Conservation (phyloP, 1,140 invertebrate species). For the Drosophila ogumai region DNA sequence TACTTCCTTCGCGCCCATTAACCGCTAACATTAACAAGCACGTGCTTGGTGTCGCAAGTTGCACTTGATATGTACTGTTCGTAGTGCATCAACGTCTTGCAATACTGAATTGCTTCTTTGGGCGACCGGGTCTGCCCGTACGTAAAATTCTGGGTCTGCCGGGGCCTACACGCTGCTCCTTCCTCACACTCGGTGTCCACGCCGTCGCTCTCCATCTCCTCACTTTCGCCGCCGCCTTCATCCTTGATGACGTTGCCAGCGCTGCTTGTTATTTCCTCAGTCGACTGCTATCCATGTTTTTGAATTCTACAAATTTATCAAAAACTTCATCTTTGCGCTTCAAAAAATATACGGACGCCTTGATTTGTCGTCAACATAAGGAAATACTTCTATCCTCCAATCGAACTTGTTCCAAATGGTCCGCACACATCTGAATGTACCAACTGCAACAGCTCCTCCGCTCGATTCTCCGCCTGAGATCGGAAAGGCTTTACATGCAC, state of each 20-base stretch:
- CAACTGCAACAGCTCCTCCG: neutral
- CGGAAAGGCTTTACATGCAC: neutral
- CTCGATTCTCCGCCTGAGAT: neutral
- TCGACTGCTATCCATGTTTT: conserved; percentile 1
- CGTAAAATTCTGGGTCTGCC: neutral
- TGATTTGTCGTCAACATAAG: neutral
- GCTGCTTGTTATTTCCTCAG: too few relatives aligned
- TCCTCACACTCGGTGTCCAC: neutral
- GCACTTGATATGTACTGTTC: too few relatives aligned
- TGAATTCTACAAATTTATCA: conserved; percentile 7
- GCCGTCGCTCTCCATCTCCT: neutral
- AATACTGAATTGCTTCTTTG: neutral
- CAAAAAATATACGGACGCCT: neutral
- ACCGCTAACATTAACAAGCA: too few relatives aligned
- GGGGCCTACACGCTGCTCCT: neutral
- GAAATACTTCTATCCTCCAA: neutral
- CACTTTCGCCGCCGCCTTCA: neutral
- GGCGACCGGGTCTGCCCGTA: neutral
- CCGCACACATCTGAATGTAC: conserved; percentile 2
- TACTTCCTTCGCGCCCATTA: too few relatives aligned
- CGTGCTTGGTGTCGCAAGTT: too few relatives aligned
- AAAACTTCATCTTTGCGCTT: neutral
- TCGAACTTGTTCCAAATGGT: neutral
- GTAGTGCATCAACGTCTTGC: too few relatives aligned
- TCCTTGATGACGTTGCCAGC: too few relatives aligned